Evolutionary conservation across 2,888 invertebrate species (phyloP), one percentile per base, ranked within the genome.

Genomic region (Masnerella sp.): DNA sequence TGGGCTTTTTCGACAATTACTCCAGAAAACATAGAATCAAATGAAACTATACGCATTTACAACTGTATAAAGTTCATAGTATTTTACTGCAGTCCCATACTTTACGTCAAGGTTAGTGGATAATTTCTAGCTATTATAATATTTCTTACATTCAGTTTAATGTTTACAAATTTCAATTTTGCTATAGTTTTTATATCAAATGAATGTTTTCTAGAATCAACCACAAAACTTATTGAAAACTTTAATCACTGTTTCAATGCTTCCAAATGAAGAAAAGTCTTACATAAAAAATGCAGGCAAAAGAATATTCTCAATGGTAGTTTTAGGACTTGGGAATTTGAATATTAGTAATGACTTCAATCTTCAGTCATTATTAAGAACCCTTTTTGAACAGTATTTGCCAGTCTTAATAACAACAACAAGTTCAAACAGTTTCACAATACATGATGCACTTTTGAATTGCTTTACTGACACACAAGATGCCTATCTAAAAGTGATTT

Each of bases 371-470:
- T 20, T 87, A 28, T 74, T 85, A 5, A 78, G 82, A 56, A 82
- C 84, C 64, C 79, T 87, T 2, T 85, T 87, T 28, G 84, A 86
- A 25, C 78, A 77, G 11, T 87, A 87, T 47, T 77, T 87, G 52
- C 83, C 86, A 2, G 65, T 85, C 14, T 72, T 87, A 42, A 73
- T 87, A 30, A 80, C 79, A 1, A 77, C 79, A 1, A 77, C 80
- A 11, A 54, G 61, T 22, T 78, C 76, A 36, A 76, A 75, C 17
- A 77, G 56, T 47, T 83, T 78, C 17, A 81, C 81, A 69, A 76
- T 86, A 5, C 76, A 82, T 2, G 85, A 87, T 9, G 65, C 76
- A 1, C 74, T 87, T 2, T 59, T 82, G 4, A 82, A 82, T 20
- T 85, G 82, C 25, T 87, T 87, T 40, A 78, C 75, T 1, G 84